Evolutionary conservation across 2,888 invertebrate genomes (phyloP), one percentile per base, ranked within the genome.

Genomic region (Xanthorhoe spadicearia): DNA sequence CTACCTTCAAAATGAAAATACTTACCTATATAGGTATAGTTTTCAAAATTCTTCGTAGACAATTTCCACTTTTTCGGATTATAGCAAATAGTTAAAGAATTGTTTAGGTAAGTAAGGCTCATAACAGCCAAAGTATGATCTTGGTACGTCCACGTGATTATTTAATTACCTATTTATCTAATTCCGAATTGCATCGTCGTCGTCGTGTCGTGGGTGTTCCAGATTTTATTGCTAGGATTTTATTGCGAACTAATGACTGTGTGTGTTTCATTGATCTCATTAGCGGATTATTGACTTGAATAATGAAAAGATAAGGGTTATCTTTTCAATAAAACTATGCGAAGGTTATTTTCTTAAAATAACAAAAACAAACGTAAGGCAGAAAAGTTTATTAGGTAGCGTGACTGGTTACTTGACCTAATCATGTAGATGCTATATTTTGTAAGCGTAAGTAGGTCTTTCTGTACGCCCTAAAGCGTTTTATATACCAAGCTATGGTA

Each of bases 241-340:
- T 35, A 52, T 50, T 19, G n/a, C 18, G 6, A 38, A n/a, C 19
- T 38, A 10, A 15, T 17, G 28, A 18, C 38, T 58, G 6, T 15
- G 18, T 58, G 6, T 15, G 18, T 59, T 59, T 59, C 15, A 53
- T 48, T 53, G 13, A 58, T 35, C 63, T 52, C 63, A 63, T 58
- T 57, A 63, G 18, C 46, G 52, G 15, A 32, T 48, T 57, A 51
- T 52, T 48, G 46, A 43, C 52, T 57, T 48, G 23, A 38, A 28
- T 61, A 56, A 50, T 50, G n/a, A 52, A 52, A 28, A 28, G 51
- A 57, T 63, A 52, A 56, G 17, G 1, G 18, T 35, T 51, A 28
- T 49, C 23, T 32, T 18, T 43, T 32, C 35, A 53, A 35, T 51
- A 51, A n/a, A 13, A 50, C 49, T 50, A 50, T 50, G 17, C 2